A percentile compares a stretch with the other conserved stretches of the same genome.
These are phyloP conservation scores for Intoshia linei DNA, from an alignment of 1,140 invertebrate genomes.

Conservation along the genomic window DNA sequence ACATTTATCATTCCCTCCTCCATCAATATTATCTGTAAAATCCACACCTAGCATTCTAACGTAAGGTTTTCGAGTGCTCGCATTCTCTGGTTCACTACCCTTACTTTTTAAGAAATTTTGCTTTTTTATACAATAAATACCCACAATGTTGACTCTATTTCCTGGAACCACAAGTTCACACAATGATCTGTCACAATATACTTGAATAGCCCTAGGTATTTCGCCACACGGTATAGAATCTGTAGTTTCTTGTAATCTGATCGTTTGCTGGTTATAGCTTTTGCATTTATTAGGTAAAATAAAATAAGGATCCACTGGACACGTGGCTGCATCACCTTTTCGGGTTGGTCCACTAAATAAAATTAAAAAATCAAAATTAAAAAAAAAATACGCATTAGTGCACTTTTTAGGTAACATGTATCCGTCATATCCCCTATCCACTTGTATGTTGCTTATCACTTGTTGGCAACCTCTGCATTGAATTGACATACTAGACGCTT, in stretches of 20 bases:
- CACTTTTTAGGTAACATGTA: conserved; percentile 80
- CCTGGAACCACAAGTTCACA: conserved; percentile 81
- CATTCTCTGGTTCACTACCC: conserved; percentile 32
- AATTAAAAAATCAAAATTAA: not conserved
- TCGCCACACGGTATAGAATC: conserved; percentile 88
- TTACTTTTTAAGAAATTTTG: conserved; percentile 1
- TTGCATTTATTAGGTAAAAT: conserved; percentile 80
- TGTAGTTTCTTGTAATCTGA: conserved; percentile 72
- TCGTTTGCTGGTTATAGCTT: conserved; percentile 57
- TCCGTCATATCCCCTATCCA: conserved; percentile 77
- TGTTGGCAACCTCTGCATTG: conserved; percentile 72
- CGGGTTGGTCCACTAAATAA: not conserved
- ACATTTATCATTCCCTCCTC: conserved; percentile 23
- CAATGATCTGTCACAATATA: conserved; percentile 70
- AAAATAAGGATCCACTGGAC: conserved; percentile 83
- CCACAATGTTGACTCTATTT: conserved; percentile 60
- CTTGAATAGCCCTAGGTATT: conserved; percentile 69
- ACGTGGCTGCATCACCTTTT: conserved; percentile 33
- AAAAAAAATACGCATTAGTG: conserved; percentile 37
- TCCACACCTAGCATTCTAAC: conserved; percentile 63
- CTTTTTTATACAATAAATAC: conserved; percentile 87
- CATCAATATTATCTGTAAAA: conserved; percentile 44
- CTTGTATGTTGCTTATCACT: conserved; percentile 47
- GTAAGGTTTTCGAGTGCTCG: conserved; percentile 67
- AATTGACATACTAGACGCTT: conserved; percentile 66